Conservation (phyloP, 2,888 invertebrate species). For the Dugesia japonica region DNA sequence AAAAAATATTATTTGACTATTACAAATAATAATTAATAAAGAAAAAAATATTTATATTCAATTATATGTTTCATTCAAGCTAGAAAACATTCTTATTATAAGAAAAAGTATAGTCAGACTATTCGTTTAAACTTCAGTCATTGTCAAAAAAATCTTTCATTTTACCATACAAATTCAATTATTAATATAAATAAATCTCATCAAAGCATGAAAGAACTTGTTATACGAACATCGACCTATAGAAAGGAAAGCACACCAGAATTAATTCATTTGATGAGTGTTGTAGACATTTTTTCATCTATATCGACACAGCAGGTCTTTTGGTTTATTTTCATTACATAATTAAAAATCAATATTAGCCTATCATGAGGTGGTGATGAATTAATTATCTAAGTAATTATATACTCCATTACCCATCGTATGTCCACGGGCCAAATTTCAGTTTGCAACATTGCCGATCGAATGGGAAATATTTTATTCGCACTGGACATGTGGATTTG, state of each 20-base stretch:
- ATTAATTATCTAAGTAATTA: slow-evolving; percentile 20
- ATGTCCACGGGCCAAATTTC: slow-evolving; percentile 35
- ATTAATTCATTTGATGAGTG: no score
- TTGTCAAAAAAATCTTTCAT: background rate
- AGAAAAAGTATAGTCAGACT: background rate
- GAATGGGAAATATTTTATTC: slow-evolving; percentile 34
- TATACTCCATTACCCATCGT: slow-evolving; percentile 32
- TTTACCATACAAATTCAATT: background rate
- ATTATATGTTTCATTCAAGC: no score
- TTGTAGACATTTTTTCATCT: no score
- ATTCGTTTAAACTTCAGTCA: background rate
- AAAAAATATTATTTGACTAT: no score
- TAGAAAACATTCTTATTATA: no score
- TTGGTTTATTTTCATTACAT: background rate
- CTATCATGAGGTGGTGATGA: background rate
- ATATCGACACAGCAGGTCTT: no score
- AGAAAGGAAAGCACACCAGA: no score
- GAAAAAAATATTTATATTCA: no score
- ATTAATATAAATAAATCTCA: background rate
- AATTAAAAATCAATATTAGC: slow-evolving; percentile 20
- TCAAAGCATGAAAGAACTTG: background rate
- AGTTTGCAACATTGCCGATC: slow-evolving; percentile 32
- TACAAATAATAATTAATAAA: no score
- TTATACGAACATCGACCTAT: no score
- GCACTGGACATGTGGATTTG: slow-evolving; percentile 34